These are phyloP conservation scores for Sorex maritimensis DNA, from an alignment of 2,797 vertebrate species.

Conservation along the genomic window DNA sequence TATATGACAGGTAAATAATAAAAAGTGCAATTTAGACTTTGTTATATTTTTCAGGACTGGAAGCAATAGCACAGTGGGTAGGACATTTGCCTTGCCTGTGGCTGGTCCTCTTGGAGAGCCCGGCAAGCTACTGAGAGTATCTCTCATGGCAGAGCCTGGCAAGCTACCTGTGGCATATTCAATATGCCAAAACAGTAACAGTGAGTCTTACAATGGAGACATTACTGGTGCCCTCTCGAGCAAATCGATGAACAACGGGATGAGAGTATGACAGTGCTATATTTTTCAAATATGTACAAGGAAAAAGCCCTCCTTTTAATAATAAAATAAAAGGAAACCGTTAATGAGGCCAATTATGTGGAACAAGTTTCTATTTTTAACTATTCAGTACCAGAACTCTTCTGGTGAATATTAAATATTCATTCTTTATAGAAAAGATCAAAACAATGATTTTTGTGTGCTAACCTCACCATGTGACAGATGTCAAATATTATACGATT, in stretches of 20 bases:
- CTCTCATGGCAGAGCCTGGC: too few relatives aligned
- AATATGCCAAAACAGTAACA: too few relatives aligned
- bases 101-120: too few relatives aligned
- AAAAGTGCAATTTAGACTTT: rapidly evolving
- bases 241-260: too few relatives aligned
- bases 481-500: slow-evolving; percentile 81
- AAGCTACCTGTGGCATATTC: too few relatives aligned
- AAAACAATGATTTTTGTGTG: slow-evolving; percentile 72
- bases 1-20: neutral
- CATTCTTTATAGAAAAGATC: slow-evolving; percentile 51
- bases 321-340: slow-evolving; percentile 18
- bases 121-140: too few relatives aligned
- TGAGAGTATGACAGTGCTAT: too few relatives aligned
- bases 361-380: slow-evolving; percentile 7
- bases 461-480: slow-evolving; percentile 50
- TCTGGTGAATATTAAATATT: slow-evolving; percentile 70
- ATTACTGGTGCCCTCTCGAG: too few relatives aligned
- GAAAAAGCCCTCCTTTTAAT: neutral
- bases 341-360: slow-evolving; percentile 57
- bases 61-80: too few relatives aligned
- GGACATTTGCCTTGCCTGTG: too few relatives aligned
- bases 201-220: too few relatives aligned
- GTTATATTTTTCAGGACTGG: neutral
- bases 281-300: neutral
- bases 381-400: slow-evolving; percentile 24